A percentile compares a stretch with the other conserved stretches of the same genome.
phyloP scores from a whole-genome alignment of 2,888 invertebrate genomes.

The Isotomurus palustris region DNA sequence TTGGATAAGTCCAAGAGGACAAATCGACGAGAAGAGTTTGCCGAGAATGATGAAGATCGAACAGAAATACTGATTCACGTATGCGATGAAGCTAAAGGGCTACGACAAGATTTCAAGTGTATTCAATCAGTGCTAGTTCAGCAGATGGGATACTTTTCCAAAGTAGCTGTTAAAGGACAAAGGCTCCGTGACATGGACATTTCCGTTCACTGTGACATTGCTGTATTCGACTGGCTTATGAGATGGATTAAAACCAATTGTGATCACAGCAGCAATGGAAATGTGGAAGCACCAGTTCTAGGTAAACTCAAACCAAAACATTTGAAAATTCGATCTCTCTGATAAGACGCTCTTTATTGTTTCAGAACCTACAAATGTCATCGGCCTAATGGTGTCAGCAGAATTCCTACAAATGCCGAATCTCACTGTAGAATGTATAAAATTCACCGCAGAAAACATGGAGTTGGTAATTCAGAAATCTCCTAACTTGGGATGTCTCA shows the following conservation, averaged over 20 bases:
- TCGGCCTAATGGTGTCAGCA: conserved; percentile 89
- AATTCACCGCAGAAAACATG: conserved; percentile 80
- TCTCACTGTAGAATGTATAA: conserved; percentile 75
- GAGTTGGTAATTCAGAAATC: conserved; percentile 79
- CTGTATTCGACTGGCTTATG: conserved; percentile 95
- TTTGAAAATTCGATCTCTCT: not conserved
- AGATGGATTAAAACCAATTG: conserved; percentile 73
- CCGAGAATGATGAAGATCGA: not conserved
- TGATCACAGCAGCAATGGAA: not conserved
- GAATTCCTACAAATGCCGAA: conserved; percentile 92
- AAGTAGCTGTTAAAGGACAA: conserved; percentile 68
- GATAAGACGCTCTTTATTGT: not conserved
- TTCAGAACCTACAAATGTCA: conserved; percentile 73
- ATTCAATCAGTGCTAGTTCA: conserved; percentile 76
- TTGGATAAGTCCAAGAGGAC: not conserved
- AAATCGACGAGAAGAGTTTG: not conserved
- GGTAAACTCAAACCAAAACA: not conserved
- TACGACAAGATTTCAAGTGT: conserved; percentile 83
- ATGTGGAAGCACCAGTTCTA: conserved; percentile 48
- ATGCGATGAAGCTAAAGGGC: conserved; percentile 86
- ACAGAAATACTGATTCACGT: conserved; percentile 86
- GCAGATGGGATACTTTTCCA: conserved; percentile 94
- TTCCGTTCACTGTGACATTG: conserved; percentile 92
- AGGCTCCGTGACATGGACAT: conserved; percentile 88
- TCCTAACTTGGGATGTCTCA: conserved; percentile 81